These are phyloP conservation scores for Catagonus wagneri DNA, from an alignment of 2,113 vertebrate genomes.

Conservation along the genomic window DNA sequence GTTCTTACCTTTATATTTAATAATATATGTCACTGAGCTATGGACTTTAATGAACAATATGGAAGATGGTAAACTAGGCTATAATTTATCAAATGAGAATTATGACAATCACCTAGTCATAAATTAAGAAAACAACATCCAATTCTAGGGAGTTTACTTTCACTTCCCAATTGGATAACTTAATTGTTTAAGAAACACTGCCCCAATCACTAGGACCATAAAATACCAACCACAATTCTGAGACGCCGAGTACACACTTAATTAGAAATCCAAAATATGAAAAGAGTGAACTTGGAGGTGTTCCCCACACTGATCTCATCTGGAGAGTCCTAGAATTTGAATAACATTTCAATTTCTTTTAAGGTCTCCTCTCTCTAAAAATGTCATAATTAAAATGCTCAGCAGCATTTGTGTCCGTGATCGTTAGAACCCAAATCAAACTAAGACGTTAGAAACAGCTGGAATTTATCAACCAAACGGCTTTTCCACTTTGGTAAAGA, in stretches of 20 bases:
- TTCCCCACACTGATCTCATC: background rate
- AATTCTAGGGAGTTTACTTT: background rate
- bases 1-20: background rate
- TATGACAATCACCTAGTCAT: background rate
- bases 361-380: conserved; percentile 32
- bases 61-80: background rate
- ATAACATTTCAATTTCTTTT: conserved; percentile 52
- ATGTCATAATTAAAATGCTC: conserved; percentile 67
- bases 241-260: background rate
- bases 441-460: conserved; percentile 84
- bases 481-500: conserved; percentile 84
- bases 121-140: background rate
- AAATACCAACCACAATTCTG: background rate
- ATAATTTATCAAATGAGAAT: background rate
- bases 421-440: conserved; percentile 81
- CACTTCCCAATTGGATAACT: background rate
- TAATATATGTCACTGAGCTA: background rate
- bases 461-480: conserved; percentile 82
- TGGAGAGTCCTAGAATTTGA: background rate
- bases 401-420: conserved; percentile 63
- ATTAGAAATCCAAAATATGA: background rate
- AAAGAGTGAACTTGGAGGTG: background rate
- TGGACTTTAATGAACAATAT: background rate
- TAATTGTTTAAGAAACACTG: conserved; percentile 4
- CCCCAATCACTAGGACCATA: background rate